Conservation (phyloP, 30 jellyfish, hydroid and myxozoan genomes). For the Pseudorhiza aurosa region DNA sequence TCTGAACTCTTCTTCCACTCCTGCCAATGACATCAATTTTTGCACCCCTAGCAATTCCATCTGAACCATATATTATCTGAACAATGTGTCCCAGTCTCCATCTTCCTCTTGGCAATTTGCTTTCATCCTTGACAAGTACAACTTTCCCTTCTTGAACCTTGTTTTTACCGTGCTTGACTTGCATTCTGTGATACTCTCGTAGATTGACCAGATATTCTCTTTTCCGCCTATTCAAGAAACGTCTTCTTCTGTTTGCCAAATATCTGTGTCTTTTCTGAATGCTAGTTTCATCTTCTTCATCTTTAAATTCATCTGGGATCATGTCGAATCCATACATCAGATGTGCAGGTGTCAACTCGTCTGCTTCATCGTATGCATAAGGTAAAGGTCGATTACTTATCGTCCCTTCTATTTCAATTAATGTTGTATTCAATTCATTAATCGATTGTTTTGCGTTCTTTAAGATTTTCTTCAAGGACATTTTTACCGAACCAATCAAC, state of each 20-base stretch:
- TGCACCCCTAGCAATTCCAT: conserved; percentile 32
- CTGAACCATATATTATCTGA: conserved; percentile 6
- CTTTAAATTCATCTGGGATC: conserved; percentile 13
- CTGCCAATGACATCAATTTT: background rate
- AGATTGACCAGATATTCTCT: conserved; percentile 4
- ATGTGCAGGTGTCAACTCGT: conserved; percentile 46
- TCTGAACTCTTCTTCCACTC: background rate
- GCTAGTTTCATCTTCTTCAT: conserved; percentile 8
- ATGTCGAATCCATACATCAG: conserved; percentile 26
- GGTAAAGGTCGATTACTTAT: conserved; percentile 36
- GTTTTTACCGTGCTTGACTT: background rate
- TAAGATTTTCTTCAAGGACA: conserved; percentile 23
- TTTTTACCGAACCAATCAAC: conserved; percentile 32
- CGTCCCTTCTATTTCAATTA: conserved; percentile 45
- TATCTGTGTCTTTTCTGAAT: conserved; percentile 4
- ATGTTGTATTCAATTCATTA: conserved; percentile 28
- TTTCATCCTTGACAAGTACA: conserved; percentile 28
- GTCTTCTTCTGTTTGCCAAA: background rate
- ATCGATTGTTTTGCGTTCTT: conserved; percentile 9
- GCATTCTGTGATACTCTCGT: conserved; percentile 3
- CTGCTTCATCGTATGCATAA: conserved; percentile 23
- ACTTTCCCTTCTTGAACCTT: conserved; percentile 20
- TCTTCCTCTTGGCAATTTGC: conserved; percentile 17
- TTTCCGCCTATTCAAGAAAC: conserved; percentile 49
- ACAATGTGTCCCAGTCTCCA: conserved; percentile 45